Evolutionary conservation across 2,113 vertebrate genomes (phyloP).

Genomic region (Hyperopisus bebe): DNA sequence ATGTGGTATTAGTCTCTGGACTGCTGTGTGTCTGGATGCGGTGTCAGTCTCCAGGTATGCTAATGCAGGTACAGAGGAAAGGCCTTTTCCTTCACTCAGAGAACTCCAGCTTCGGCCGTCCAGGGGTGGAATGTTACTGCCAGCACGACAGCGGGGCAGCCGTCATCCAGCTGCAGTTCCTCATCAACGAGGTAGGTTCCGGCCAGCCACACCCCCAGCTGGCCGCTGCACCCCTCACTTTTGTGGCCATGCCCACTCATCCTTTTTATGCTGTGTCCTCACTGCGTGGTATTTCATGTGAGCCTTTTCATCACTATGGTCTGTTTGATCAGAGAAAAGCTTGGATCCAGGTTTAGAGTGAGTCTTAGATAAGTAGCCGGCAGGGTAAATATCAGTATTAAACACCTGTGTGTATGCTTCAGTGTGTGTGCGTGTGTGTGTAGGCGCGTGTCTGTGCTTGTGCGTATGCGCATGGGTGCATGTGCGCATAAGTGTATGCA

Average conservation of each 20-base stretch:
- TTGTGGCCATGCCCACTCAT: background rate
- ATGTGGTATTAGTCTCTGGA: background rate
- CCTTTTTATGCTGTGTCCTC: background rate
- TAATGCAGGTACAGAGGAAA: background rate
- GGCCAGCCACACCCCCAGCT: background rate
- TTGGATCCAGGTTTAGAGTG: background rate
- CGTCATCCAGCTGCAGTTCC: slow-evolving; percentile 96
- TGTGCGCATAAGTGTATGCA: background rate
- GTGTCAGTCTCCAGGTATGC: background rate
- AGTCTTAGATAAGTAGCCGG: background rate
- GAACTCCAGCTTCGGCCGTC: slow-evolving; percentile 82
- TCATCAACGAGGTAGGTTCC: slow-evolving; percentile 76
- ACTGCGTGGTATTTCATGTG: background rate
- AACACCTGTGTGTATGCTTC: background rate
- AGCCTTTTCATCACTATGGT: background rate
- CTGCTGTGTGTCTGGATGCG: background rate
- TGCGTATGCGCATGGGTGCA: too few relatives aligned
- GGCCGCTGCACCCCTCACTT: too few relatives aligned
- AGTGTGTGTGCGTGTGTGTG: background rate
- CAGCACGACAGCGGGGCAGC: slow-evolving; percentile 91
- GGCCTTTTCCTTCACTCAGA: slow-evolving; percentile 69
- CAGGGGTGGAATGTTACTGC: slow-evolving; percentile 95
- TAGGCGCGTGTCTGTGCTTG: too few relatives aligned
- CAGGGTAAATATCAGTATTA: background rate
- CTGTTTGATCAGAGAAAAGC: background rate